Evolutionary conservation across 2,888 invertebrate species (phyloP), one percentile per base, ranked within the genome.

Genomic region (Melinaea marsaeus): DNA sequence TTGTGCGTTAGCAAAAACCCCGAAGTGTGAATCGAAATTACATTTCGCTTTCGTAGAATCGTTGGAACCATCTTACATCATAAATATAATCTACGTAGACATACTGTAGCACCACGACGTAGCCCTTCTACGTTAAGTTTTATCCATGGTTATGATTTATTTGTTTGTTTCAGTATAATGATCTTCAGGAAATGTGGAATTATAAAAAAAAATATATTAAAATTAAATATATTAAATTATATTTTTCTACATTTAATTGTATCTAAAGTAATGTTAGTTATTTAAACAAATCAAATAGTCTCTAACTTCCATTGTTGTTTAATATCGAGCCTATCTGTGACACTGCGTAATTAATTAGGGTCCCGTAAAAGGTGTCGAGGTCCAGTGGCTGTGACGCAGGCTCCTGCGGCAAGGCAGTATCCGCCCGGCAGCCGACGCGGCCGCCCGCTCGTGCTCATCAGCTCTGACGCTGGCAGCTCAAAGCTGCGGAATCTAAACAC

Each of bases 361-460:
- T 80, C 79, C 85, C 85, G 74, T 80, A 85, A 88, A 86, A 88
- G 86, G 88, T 87, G 86, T 80, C 83, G 81, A 79, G 85, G 84
- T 85, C 85, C 86, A 81, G 79, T 72, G 75, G 79, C 77, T 79
- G 79, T 88, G 89, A 88, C 89, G 89, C 87, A 88, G 86, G 81
- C 86, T 88, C 85, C 87, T 86, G 88, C 86, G 83, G 86, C 86
- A 86, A 79, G 79, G 75, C 84, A 88, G 88, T 88, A 79, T 79
- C 80, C 81, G 80, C 79, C 80, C 81, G 79, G 73, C 80, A 69
- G 77, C 76, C 80, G 80, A 68, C 70, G 75, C 69, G 83, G 76
- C 73, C 76, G 76, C 79, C 70, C 85, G 85, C 75, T 77, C 74
- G 51, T 62, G 47, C 62, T 62, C 63, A 60, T 67, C 71, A 69